Base-by-base conservation (phyloP, 2,113 vertebrate species). In the Scophthalmus maximus region DNA sequence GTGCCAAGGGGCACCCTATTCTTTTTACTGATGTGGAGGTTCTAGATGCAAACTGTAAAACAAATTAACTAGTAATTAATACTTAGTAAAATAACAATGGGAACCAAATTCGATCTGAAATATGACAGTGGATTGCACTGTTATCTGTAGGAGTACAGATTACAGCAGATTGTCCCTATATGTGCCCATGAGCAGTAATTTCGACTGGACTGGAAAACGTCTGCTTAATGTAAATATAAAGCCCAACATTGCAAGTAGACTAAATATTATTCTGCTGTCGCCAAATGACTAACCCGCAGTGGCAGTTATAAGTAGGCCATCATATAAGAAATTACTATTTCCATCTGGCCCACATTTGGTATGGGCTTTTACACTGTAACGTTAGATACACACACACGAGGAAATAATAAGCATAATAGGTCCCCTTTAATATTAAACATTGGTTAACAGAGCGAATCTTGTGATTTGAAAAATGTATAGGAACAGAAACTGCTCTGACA, bases 381-480 rank as follows among this genome's bases (percentile, higher is more conserved):
- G 17, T 15, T 5, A 17, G 36, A 15, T 38, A 38, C n/a, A 38
- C 36, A 38, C 2, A 22, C 6, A 26, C 6, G 2, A 50, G 49
- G 9, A 11, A 57, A 30, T n/a, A n/a, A n/a, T n/a, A 36, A 22
- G 6, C 55, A 57, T 57, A 57, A 20, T 57, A 34, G 4, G 55
- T 57, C 55, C 55, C 55, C 55, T 57, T 57, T 57, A 36, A 60
- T 42, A 76, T 42, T 46, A 22, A 14, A 86, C 81, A 90, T 67
- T 73, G 2, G n/a, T 71, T 76, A 74, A 58, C 56, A 69, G 29
- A 82, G 59, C n/a, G 71, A 61, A 23, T 57, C 1, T 14, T 29
- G 18, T 8, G 8, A 63, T 65, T 75, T 38, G 29, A 46, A 8
- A 14, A 34, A 46, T 50, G 49, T 15, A 52, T 22, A 27, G n/a